Evolutionary conservation across 92 coral and sea anemone genomes (phyloP).

Genomic region (Zoanthus sociatus): DNA sequence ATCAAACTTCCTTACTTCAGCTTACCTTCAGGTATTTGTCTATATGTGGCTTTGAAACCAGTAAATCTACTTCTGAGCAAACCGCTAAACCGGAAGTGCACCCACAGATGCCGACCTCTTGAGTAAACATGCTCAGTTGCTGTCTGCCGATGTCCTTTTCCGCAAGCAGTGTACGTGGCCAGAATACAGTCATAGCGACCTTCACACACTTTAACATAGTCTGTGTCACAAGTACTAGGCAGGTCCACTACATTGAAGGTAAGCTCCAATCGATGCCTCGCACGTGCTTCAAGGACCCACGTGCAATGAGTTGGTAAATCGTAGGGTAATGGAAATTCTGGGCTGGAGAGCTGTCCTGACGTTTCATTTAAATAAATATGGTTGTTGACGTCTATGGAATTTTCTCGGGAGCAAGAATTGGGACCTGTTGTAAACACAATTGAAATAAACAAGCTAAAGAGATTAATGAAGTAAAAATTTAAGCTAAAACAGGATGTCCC

Average conservation of each 20-base stretch:
- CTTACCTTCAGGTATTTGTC: constrained; percentile 27
- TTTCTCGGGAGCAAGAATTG: constrained; percentile 30
- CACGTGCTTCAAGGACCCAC: constrained; percentile 10
- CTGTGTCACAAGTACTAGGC: not conserved
- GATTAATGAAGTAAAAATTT: no score
- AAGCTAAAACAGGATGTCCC: no score
- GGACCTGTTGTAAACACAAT: constrained; percentile 16
- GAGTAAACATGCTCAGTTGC: constrained; percentile 2
- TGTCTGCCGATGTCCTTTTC: constrained; percentile 9
- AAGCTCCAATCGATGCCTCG: constrained; percentile 25
- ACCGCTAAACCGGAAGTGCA: constrained; percentile 5
- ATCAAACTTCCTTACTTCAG: no score
- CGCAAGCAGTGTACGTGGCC: not conserved
- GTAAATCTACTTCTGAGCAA: constrained; percentile 6
- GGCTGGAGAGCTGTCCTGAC: constrained; percentile 28
- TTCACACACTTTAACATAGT: constrained; percentile 22
- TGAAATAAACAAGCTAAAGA: no score
- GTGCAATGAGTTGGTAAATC: not conserved
- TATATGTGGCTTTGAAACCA: constrained; percentile 33
- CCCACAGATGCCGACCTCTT: constrained; percentile 29
- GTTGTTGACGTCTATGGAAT: constrained; percentile 4
- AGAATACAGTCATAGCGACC: constrained; percentile 7
- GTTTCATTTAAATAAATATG: constrained; percentile 9
- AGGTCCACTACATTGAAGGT: constrained; percentile 16
- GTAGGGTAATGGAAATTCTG: constrained; percentile 34